Conservation (phyloP, 2,113 vertebrate genomes). For the Mesembrinibis cayennensis region DNA sequence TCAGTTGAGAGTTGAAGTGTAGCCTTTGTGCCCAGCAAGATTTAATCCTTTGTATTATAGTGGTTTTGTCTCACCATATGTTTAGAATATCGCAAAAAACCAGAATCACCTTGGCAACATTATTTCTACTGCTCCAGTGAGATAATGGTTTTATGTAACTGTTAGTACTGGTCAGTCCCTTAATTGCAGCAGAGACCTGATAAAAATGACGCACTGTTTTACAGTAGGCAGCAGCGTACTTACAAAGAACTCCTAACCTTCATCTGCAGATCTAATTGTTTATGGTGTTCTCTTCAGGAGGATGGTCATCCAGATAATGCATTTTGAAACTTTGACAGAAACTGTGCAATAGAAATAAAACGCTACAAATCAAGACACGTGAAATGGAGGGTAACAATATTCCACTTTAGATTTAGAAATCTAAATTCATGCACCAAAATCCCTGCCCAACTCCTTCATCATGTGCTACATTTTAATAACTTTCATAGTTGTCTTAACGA, state of each 20-base stretch:
- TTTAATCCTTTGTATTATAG: not conserved
- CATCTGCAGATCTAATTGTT: not conserved
- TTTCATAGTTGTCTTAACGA: fast-evolving
- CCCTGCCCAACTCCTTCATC: fast-evolving
- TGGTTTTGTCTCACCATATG: not conserved
- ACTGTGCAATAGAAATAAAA: not conserved
- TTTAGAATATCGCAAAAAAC: not conserved
- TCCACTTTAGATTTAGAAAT: not conserved
- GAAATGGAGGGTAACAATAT: not conserved
- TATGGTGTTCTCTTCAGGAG: not conserved
- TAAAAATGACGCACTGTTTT: not conserved
- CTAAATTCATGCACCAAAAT: fast-evolving
- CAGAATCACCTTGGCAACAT: conserved; percentile 27
- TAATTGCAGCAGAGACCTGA: not conserved
- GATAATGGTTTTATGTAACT: conserved; percentile 30
- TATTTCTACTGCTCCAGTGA: conserved; percentile 29
- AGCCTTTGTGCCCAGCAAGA: not conserved
- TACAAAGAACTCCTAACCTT: not conserved
- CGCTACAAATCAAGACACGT: fast-evolving
- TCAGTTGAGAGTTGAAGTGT: not conserved
- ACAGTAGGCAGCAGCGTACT: not conserved
- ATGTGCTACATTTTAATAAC: fast-evolving
- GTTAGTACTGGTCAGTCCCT: conserved; percentile 2
- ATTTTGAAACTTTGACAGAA: not conserved
- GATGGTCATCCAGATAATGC: not conserved